phyloP scores from a whole-genome alignment of 1,140 invertebrate genomes.

The Acromyrmex charruanus region DNA sequence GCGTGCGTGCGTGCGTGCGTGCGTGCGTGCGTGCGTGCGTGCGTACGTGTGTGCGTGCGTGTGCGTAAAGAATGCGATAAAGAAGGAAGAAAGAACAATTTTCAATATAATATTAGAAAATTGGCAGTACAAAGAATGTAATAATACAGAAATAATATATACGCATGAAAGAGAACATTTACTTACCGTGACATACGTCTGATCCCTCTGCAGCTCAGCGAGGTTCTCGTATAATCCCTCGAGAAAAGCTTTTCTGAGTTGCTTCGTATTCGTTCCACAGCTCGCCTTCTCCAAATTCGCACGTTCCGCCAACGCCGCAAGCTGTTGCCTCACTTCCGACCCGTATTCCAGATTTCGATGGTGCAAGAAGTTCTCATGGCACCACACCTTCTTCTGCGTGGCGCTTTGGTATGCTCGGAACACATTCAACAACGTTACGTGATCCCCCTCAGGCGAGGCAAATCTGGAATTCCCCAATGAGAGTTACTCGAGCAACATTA shows the following conservation, averaged over 20 bases:
- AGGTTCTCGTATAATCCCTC: slow-evolving; percentile 96
- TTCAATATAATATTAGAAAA: background rate
- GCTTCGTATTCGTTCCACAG: slow-evolving; percentile 92
- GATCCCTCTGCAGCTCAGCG: slow-evolving; percentile 93
- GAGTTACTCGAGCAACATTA: background rate
- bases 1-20: too few species aligned
- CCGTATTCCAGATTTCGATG: slow-evolving; percentile 94
- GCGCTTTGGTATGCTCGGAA: slow-evolving; percentile 92
- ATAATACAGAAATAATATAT: slow-evolving; percentile 3
- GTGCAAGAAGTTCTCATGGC: slow-evolving; percentile 96
- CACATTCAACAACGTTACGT: slow-evolving; percentile 96
- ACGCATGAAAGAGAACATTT: background rate
- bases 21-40: too few species aligned
- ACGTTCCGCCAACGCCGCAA: slow-evolving; percentile 92
- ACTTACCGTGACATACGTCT: slow-evolving; percentile 92
- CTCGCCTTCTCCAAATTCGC: slow-evolving; percentile 90
- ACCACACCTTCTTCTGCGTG: slow-evolving; percentile 95
- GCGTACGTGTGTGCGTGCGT: too few species aligned
- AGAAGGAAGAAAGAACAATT: background rate
- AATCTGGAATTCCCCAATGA: slow-evolving; percentile 90
- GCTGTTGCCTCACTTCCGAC: slow-evolving; percentile 93
- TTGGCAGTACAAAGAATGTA: background rate
- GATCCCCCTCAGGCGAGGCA: slow-evolving; percentile 95
- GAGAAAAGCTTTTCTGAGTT: slow-evolving; percentile 92
- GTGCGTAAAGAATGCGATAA: background rate